Percentiles rank a stretch among this genome's conserved stretches.
These are phyloP conservation scores for Alfaro cultratus DNA, from an alignment of 2,797 vertebrate species.

Conservation along the genomic window DNA sequence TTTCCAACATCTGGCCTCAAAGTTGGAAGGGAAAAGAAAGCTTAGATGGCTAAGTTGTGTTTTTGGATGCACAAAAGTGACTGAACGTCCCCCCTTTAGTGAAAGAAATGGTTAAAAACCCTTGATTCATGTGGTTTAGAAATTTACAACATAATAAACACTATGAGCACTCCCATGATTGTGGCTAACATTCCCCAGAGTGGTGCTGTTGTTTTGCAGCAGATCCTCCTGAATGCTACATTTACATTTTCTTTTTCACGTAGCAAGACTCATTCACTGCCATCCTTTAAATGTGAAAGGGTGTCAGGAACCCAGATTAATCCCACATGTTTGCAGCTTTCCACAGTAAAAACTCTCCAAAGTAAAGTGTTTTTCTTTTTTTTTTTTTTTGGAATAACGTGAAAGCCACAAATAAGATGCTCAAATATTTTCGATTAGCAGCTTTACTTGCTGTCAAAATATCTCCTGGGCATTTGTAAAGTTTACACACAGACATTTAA, in stretches of 20 bases:
- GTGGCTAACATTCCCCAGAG: slow-evolving; percentile 27
- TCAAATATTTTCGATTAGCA: not conserved
- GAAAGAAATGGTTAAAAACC: not conserved
- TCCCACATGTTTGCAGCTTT: not conserved
- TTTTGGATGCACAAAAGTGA: not conserved
- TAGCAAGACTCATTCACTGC: not conserved
- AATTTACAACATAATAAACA: not conserved
- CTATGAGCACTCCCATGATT: slow-evolving; percentile 1
- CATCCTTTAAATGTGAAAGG: not conserved
- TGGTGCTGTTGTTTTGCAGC: not conserved
- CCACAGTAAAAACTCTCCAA: not conserved
- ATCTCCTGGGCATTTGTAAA: not conserved
- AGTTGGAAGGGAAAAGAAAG: not conserved
- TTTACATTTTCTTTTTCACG: not conserved
- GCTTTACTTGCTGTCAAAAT: not conserved
- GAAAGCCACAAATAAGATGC: not conserved
- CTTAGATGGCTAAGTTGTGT: not conserved
- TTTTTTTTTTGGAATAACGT: not conserved
- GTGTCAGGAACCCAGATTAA: slow-evolving; percentile 14
- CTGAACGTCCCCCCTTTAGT: not conserved
- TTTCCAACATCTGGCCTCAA: not conserved
- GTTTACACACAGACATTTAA: slow-evolving; percentile 20
- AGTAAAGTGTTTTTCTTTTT: not conserved
- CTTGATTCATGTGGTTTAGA: not conserved
- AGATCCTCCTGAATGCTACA: not conserved